Evolutionary conservation across 2,888 invertebrate genomes (phyloP).

Genomic region (Yponomeuta evonymella): DNA sequence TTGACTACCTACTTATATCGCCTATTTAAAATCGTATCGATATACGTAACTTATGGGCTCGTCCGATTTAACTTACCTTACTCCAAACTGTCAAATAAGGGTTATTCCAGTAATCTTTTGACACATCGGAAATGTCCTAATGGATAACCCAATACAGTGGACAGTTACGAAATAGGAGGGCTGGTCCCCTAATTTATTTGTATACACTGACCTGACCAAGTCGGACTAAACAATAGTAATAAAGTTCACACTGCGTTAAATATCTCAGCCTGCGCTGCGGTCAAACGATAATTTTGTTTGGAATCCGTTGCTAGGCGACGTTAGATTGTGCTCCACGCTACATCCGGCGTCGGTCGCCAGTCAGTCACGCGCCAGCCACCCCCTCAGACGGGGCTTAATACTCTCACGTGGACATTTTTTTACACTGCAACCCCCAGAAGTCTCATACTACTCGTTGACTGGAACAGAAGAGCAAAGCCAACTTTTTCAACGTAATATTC

Average conservation of each 20-base stretch:
- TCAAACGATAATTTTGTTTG: slow-evolving; percentile 50
- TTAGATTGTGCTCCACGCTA: slow-evolving; percentile 43
- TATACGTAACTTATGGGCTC: too few species aligned
- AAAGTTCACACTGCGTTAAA: not conserved
- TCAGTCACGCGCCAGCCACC: slow-evolving; percentile 29
- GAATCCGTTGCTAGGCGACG: slow-evolving; percentile 64
- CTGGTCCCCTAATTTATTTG: too few species aligned
- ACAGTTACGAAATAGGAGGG: too few species aligned
- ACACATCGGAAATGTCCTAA: too few species aligned
- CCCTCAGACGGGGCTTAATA: slow-evolving; percentile 49
- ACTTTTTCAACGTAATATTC: not conserved
- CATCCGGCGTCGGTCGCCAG: slow-evolving; percentile 42
- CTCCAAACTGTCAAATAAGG: too few species aligned
- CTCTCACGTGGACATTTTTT: not conserved
- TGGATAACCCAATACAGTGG: too few species aligned
- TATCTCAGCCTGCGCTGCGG: not conserved
- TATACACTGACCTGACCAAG: too few species aligned
- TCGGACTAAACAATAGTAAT: too few species aligned
- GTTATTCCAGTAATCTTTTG: too few species aligned
- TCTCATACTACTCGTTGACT: not conserved
- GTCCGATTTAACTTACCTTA: too few species aligned
- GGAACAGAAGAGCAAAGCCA: not conserved
- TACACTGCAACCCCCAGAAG: not conserved
- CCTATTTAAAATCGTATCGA: too few species aligned
- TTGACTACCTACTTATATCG: too few species aligned